A percentile compares a stretch with the other conserved stretches of the same genome.
These are phyloP conservation scores for Platorchestia sp. DNA, from an alignment of 1,140 invertebrate species.

Conservation along the genomic window DNA sequence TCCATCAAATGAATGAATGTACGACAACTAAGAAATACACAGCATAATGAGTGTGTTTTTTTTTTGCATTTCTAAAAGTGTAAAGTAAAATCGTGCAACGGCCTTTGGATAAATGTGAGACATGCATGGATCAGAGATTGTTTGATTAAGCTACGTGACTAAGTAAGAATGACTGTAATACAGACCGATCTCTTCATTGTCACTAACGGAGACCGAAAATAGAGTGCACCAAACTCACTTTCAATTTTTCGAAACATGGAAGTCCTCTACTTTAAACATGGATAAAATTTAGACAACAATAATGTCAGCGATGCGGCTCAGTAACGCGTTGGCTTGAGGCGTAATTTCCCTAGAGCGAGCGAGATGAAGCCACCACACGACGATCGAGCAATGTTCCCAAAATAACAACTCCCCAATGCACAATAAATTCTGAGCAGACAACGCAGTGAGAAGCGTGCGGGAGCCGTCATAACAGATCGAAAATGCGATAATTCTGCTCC, in stretches of 20 bases:
- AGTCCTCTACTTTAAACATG: background rate
- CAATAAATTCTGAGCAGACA: constrained; percentile 15
- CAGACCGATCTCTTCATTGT: background rate
- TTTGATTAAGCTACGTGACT: background rate
- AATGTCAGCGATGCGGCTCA: background rate
- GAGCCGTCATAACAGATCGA: constrained; percentile 21
- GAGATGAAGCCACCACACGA: background rate
- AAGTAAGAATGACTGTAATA: background rate
- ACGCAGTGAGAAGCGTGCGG: background rate
- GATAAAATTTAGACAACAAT: too few relatives aligned
- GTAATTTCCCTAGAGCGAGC: constrained; percentile 40
- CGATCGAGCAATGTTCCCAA: constrained; percentile 38
- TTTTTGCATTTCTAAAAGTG: background rate
- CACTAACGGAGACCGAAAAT: background rate
- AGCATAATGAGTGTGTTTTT: background rate
- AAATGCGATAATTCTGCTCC: background rate
- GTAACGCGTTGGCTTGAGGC: background rate
- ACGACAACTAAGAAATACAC: background rate
- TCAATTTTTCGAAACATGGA: background rate
- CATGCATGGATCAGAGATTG: background rate
- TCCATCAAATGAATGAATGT: background rate
- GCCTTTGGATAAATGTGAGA: background rate
- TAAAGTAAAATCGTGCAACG: background rate
- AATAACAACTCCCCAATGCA: constrained; percentile 39
- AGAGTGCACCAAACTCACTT: background rate